Evolutionary conservation across 2,888 invertebrate genomes (phyloP).

Genomic region (Nomada fabriciana): DNA sequence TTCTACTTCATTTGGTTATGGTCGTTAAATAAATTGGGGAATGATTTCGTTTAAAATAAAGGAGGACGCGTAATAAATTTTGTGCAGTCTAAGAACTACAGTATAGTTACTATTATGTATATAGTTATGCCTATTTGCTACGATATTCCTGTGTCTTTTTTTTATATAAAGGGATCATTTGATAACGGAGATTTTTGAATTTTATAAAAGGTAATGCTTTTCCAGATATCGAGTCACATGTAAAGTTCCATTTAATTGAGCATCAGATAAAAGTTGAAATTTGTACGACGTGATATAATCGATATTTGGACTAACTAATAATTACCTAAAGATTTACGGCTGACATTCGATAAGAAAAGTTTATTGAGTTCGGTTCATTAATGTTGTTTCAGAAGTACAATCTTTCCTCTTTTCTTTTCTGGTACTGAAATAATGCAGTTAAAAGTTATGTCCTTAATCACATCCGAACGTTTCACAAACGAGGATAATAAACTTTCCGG

Average conservation of each 20-base stretch:
- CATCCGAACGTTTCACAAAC: neutral
- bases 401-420: neutral
- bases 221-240: neutral
- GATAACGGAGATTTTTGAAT: neutral
- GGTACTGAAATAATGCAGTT: slow-evolving; percentile 24
- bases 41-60: no score
- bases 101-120: no score
- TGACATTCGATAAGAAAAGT: slow-evolving; percentile 30
- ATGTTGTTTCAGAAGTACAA: slow-evolving; percentile 26
- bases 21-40: neutral
- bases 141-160: no score
- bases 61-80: no score
- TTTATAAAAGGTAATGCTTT: neutral
- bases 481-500: neutral
- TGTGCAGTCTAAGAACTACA: no score
- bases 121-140: no score
- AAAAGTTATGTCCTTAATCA: slow-evolving; percentile 12
- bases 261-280: slow-evolving; percentile 7
- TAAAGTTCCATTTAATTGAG: neutral
- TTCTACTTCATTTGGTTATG: no score
- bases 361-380: slow-evolving; percentile 25
- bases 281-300: neutral
- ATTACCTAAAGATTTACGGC: slow-evolving; percentile 4
- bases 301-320: slow-evolving; percentile 4
- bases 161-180: no score